Evolutionary conservation across 2,797 vertebrate species (phyloP).

Genomic region (Huso huso): DNA sequence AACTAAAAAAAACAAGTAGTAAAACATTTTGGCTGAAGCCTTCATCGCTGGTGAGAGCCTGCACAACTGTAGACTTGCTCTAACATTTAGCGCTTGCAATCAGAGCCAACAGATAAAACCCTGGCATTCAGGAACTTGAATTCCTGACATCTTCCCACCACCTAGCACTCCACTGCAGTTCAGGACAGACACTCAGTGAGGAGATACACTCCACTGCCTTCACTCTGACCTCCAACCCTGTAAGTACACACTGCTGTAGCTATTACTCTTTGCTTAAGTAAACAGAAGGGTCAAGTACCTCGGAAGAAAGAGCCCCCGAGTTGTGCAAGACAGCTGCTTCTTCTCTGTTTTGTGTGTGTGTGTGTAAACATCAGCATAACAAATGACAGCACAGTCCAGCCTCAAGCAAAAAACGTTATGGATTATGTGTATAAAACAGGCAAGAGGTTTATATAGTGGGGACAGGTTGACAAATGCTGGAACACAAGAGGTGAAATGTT

Average conservation of each 20-base stretch:
- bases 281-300: slow-evolving; percentile 44
- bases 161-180: background rate
- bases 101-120: too few species aligned
- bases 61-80: too few species aligned
- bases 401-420: background rate
- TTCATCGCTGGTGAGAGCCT: too few species aligned
- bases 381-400: background rate
- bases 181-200: slow-evolving; percentile 1
- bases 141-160: background rate
- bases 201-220: slow-evolving; percentile 6
- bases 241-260: slow-evolving; percentile 61
- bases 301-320: slow-evolving; percentile 24
- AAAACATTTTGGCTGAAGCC: too few species aligned
- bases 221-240: slow-evolving; percentile 21
- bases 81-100: too few species aligned
- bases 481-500: background rate
- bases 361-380: background rate
- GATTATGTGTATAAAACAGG: background rate
- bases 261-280: slow-evolving; percentile 48
- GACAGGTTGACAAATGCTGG: background rate
- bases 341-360: slow-evolving; percentile 16
- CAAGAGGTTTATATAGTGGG: background rate
- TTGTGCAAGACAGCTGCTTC: slow-evolving; percentile 17
- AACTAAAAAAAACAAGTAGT: too few species aligned
- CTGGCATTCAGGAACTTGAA: background rate